Base-by-base conservation (phyloP, 2,113 vertebrate genomes). In the Cercopithecus mona region DNA sequence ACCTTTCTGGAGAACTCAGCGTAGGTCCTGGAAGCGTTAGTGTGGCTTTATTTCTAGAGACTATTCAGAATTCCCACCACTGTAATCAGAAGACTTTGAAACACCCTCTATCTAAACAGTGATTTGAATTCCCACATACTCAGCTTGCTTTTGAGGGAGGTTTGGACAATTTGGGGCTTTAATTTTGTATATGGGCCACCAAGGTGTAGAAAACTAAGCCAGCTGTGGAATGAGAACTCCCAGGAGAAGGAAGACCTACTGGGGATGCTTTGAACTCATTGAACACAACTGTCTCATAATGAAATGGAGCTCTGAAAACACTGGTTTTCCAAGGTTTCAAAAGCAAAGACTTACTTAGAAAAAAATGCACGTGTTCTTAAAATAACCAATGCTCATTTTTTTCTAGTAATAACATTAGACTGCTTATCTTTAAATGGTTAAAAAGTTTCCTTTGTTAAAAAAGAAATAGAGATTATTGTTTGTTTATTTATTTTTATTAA, bases 401-500 rank as follows among this genome's bases (percentile, higher is more conserved):
- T 48, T 38, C 22, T 70, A 57, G 48, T 50, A 92, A 68, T n/a
- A 55, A 95, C 52, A 76, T 68, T 38, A 87, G 92, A 92, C 32
- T n/a, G 8, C 40, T 95, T 92, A 30, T 2, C 38, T 97, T 90
- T 72, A 68, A 64, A 82, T 78, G 52, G 25, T 70, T 86, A 68
- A 91, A 93, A 95, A 88, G 3, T 11, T 18, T 85, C 32, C 23
- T 70, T 68, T 17, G 48, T 64, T 64, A 27, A 32, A 75, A 87
- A 87, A 76, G 68, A 87, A 76, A 73, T 22, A 72, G 40, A 18
- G 2, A 0, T 0, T 48, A 32, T 32, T 13, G 61, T 66, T 92
- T 52, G 61, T 66, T 90, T 52, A 66, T 68, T 90, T 89, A 85
- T 92, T 79, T 79, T 55, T 64, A 27, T 90, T 40, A 87, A 92